Evolutionary conservation across 1,140 invertebrate genomes (phyloP).

Genomic region (Pseudomyrmex concolor): DNA sequence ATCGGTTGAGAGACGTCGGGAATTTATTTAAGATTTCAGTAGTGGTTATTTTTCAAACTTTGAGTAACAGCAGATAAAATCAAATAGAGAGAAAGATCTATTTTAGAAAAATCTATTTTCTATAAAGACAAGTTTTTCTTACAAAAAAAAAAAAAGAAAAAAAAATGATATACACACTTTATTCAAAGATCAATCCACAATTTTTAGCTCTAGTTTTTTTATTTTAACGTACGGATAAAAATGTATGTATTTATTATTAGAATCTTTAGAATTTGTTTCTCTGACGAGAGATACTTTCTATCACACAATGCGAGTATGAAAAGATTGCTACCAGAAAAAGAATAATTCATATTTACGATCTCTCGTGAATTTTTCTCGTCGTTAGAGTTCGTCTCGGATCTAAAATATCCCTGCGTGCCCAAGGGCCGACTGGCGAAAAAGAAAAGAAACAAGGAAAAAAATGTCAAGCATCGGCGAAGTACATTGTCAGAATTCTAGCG

Average conservation of each 20-base stretch:
- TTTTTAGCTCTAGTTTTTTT: not conserved
- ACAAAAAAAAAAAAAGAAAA: too few relatives aligned
- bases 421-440: slow-evolving; percentile 23
- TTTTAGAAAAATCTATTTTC: not conserved
- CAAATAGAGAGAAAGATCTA: not conserved
- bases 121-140: not conserved
- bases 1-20: not conserved
- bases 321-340: not conserved
- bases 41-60: not conserved
- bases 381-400: slow-evolving; percentile 17
- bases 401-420: slow-evolving; percentile 42
- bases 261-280: not conserved
- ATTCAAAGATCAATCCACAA: not conserved
- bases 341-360: slow-evolving; percentile 34
- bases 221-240: not conserved
- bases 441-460: slow-evolving; percentile 21
- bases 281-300: not conserved
- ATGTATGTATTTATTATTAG: not conserved
- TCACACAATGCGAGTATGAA: not conserved
- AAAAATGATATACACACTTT: not conserved
- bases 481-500: slow-evolving; percentile 56
- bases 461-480: slow-evolving; percentile 54
- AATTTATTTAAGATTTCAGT: slow-evolving; percentile 34
- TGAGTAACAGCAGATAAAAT: not conserved
- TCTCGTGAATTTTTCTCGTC: slow-evolving; percentile 31